Evolutionary conservation across 2,797 vertebrate genomes (phyloP).

Genomic region (Pseudochaenichthys georgianus): DNA sequence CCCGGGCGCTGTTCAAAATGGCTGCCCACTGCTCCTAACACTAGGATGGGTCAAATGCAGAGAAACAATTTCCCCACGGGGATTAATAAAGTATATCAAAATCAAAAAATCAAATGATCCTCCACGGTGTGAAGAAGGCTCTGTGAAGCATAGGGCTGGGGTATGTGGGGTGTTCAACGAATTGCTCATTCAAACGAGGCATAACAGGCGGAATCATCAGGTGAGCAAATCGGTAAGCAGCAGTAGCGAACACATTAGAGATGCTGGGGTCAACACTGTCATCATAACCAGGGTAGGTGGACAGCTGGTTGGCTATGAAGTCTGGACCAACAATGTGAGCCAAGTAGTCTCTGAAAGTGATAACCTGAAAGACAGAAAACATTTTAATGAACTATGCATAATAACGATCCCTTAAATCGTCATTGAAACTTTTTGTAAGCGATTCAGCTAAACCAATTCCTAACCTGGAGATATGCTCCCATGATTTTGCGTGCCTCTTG

Average conservation of each 20-base stretch:
- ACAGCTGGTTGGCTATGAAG: constrained; percentile 65
- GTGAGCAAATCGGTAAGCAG: constrained; percentile 89
- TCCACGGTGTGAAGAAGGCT: constrained; percentile 86
- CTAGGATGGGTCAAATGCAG: no score
- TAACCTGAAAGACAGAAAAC: constrained; percentile 51
- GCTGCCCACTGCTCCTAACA: no score
- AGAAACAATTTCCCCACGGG: no score
- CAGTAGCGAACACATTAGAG: constrained; percentile 88
- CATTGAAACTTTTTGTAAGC: background rate
- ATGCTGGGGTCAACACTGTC: constrained; percentile 85
- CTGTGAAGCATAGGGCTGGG: constrained; percentile 76
- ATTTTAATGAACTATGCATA: background rate
- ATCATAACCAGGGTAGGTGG: constrained; percentile 82
- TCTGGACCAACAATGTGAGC: constrained; percentile 85
- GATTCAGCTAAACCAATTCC: background rate
- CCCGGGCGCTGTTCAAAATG: no score
- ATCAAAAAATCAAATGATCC: no score
- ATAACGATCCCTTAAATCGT: background rate
- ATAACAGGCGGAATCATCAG: constrained; percentile 85
- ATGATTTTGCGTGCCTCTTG: constrained; percentile 91
- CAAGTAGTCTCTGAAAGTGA: constrained; percentile 89
- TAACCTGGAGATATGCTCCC: constrained; percentile 87
- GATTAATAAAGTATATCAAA: no score
- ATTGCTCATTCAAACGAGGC: constrained; percentile 82
- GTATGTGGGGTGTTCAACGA: constrained; percentile 62